phyloP scores from a whole-genome alignment of 2,113 vertebrate genomes.

The Odontophorus gujanensis region DNA sequence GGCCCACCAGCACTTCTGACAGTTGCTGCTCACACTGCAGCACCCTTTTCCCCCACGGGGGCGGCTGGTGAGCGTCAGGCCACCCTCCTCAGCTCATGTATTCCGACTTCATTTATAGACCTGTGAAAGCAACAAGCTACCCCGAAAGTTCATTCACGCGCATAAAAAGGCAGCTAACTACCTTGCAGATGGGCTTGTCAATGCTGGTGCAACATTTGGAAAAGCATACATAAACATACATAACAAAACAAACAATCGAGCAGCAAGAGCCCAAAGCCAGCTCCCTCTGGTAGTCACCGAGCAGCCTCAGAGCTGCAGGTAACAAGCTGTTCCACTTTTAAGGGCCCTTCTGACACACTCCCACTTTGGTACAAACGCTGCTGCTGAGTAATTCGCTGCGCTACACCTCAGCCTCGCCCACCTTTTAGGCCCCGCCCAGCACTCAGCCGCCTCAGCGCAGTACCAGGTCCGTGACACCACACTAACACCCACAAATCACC shows the following conservation, averaged over 20 bases:
- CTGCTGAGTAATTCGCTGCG: accelerated
- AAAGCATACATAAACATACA: accelerated
- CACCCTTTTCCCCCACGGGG: not conserved
- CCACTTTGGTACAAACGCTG: not conserved
- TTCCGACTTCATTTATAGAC: not conserved
- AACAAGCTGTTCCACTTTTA: not conserved
- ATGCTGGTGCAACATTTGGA: accelerated
- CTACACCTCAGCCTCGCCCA: accelerated
- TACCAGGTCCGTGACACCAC: accelerated
- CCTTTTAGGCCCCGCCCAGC: accelerated
- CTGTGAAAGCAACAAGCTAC: not conserved
- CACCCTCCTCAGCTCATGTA: not conserved
- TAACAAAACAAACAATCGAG: not conserved
- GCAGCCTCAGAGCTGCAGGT: accelerated
- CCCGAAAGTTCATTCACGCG: not conserved
- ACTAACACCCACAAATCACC: no score
- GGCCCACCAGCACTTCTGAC: not conserved
- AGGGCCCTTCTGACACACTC: not conserved
- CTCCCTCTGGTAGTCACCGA: not conserved
- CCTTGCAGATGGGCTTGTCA: not conserved
- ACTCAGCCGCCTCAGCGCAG: accelerated
- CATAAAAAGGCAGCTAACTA: not conserved
- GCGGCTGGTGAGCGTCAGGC: accelerated
- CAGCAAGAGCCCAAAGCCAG: not conserved
- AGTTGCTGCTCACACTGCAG: conserved; percentile 18